Evolutionary conservation across 2,888 invertebrate genomes (phyloP).

Genomic region (Tigriopus californicus): DNA sequence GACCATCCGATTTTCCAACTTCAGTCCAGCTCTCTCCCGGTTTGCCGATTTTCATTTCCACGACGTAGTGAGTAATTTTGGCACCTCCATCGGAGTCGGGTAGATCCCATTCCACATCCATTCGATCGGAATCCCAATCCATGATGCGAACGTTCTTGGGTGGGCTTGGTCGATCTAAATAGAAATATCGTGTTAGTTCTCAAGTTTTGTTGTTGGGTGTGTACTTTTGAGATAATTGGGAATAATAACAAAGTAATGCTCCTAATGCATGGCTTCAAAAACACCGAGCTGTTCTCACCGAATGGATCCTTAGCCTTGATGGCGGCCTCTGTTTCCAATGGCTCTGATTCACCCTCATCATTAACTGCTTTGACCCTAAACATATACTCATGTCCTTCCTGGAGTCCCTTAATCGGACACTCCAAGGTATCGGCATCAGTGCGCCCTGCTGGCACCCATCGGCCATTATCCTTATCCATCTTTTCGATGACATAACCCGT

Average conservation of each 20-base stretch:
- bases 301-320: constrained; percentile 68
- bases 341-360: constrained; percentile 79
- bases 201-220: no score
- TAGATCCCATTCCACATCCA: constrained; percentile 80
- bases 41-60: constrained; percentile 56
- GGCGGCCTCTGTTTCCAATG: constrained; percentile 55
- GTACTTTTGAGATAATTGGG: not conserved
- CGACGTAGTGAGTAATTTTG: constrained; percentile 74
- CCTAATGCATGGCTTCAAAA: not conserved
- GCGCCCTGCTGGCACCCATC: constrained; percentile 82
- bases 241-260: no score
- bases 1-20: constrained; percentile 1
- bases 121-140: constrained; percentile 93
- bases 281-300: constrained; percentile 22
- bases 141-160: constrained; percentile 74
- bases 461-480: constrained; percentile 70
- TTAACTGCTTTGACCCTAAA: constrained; percentile 88
- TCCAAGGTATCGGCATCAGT: constrained; percentile 32
- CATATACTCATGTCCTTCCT: constrained; percentile 85
- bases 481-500: constrained; percentile 87
- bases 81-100: constrained; percentile 89
- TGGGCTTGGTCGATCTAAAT: constrained; percentile 8
- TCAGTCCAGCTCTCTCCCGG: constrained; percentile 30
- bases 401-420: constrained; percentile 51
- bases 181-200: not conserved